Conservation (phyloP, 2,888 invertebrate genomes). For the Tachina fera region DNA sequence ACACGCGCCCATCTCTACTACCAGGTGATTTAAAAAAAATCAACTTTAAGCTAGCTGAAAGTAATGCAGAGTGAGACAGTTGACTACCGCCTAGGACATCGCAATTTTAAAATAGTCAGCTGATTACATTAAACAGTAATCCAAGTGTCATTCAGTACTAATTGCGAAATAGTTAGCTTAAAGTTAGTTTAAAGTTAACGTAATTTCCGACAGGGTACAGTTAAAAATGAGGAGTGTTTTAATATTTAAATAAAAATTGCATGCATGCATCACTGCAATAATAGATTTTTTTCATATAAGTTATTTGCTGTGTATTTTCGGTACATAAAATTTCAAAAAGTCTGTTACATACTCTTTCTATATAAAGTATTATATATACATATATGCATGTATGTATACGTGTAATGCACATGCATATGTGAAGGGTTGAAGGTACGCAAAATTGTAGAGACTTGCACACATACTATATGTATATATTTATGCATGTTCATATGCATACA, state of each 20-base stretch:
- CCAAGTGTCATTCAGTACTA: too few relatives aligned
- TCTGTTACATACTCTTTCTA: neutral
- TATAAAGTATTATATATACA: neutral
- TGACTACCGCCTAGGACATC: too few relatives aligned
- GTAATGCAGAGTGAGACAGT: too few relatives aligned
- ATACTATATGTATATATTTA: too few relatives aligned
- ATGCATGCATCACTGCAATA: constrained; percentile 34
- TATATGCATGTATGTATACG: neutral
- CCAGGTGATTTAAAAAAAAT: too few relatives aligned
- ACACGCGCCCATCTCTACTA: too few relatives aligned
- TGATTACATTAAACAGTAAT: too few relatives aligned
- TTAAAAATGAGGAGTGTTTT: constrained; percentile 1
- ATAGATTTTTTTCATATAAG: neutral
- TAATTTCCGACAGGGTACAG: too few relatives aligned
- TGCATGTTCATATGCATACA: neutral
- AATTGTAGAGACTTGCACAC: neutral
- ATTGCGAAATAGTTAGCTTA: too few relatives aligned
- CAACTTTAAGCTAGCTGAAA: too few relatives aligned
- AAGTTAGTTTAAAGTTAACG: too few relatives aligned
- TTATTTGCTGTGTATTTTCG: neutral
- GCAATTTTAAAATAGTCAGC: too few relatives aligned
- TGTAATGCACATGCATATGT: neutral
- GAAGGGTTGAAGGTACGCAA: constrained; percentile 36
- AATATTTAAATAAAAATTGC: constrained; percentile 44
- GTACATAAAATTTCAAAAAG: neutral